phyloP scores from a whole-genome alignment of 2,888 invertebrate species.

The Chymomyza fuscimana region DNA sequence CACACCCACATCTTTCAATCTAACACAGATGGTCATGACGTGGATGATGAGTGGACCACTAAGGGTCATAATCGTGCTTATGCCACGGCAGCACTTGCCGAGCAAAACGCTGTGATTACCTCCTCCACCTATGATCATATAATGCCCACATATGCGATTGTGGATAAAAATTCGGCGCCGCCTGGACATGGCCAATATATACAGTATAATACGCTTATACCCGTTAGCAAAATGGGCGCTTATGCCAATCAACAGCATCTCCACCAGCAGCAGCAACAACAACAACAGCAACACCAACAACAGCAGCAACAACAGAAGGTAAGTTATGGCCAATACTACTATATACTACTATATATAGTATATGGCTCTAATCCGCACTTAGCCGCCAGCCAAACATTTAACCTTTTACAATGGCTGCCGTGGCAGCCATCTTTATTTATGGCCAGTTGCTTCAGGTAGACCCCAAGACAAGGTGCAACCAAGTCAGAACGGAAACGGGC shows the following conservation, averaged over 20 bases:
- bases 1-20: background rate
- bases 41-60: conserved; percentile 80
- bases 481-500: conserved; percentile 1
- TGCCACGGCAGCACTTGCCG: conserved; percentile 79
- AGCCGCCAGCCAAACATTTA: conserved; percentile 63
- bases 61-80: conserved; percentile 78
- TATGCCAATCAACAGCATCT: conserved; percentile 75
- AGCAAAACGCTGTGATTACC: conserved; percentile 79
- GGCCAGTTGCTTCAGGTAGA: conserved; percentile 22
- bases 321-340: conserved; percentile 42
- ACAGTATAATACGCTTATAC: conserved; percentile 79
- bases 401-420: conserved; percentile 62
- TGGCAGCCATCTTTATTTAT: conserved; percentile 57
- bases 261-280: conserved; percentile 66
- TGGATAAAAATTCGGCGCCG: conserved; percentile 76
- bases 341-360: background rate
- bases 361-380: conserved; percentile 62
- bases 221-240: conserved; percentile 78
- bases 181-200: conserved; percentile 77
- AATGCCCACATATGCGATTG: conserved; percentile 77
- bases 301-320: conserved; percentile 73
- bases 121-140: conserved; percentile 78
- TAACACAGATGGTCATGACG: conserved; percentile 77
- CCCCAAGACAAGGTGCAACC: background rate
- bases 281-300: conserved; percentile 61